Evolutionary conservation across 2,113 vertebrate species (phyloP).

Genomic region (Struthio camelus): DNA sequence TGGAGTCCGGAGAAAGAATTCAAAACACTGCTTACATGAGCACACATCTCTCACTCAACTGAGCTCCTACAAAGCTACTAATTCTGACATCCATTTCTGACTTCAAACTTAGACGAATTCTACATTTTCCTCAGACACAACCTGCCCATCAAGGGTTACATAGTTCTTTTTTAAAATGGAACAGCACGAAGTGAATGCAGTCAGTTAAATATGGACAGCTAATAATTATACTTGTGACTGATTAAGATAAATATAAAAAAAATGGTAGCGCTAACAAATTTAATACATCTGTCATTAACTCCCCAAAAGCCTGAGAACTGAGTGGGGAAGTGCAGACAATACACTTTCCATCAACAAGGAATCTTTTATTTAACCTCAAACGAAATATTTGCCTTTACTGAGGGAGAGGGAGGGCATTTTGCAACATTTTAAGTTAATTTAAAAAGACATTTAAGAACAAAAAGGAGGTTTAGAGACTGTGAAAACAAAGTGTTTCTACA

Average conservation of each 20-base stretch:
- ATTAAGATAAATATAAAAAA: background rate
- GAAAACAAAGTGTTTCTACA: background rate
- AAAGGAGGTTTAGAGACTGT: background rate
- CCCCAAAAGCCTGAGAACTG: background rate
- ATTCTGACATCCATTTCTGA: rapidly evolving
- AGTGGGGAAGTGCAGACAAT: background rate
- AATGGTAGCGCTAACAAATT: background rate
- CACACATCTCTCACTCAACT: background rate
- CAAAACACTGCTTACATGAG: background rate
- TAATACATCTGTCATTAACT: background rate
- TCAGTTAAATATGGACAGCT: background rate
- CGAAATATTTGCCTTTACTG: background rate
- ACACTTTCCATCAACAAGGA: background rate
- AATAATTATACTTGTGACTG: background rate
- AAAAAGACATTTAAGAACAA: background rate
- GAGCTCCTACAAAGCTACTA: background rate
- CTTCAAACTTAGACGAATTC: background rate
- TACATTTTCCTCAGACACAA: background rate
- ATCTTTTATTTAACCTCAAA: background rate
- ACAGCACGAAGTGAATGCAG: background rate
- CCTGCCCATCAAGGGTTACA: background rate
- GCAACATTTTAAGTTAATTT: background rate
- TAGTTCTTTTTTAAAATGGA: background rate
- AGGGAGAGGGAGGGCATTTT: background rate
- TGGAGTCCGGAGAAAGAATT: background rate